These are phyloP conservation scores for Entelurus aequoreus DNA, from an alignment of 2,113 vertebrate species.

Conservation along the genomic window DNA sequence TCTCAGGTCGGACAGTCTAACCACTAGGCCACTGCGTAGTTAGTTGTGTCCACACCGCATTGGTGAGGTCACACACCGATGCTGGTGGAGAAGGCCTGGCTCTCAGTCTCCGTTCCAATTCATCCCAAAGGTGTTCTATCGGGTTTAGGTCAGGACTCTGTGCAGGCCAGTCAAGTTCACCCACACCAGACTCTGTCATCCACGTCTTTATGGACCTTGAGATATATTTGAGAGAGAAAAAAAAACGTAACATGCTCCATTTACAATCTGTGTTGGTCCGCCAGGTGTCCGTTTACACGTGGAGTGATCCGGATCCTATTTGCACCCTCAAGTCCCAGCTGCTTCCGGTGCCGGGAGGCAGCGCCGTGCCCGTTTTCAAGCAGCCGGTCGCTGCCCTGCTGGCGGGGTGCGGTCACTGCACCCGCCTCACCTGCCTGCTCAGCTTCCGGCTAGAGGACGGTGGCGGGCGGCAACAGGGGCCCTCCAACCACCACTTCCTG, in stretches of 20 bases:
- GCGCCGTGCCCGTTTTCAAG: conserved; percentile 66
- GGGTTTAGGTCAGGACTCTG: no score
- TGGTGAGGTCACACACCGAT: no score
- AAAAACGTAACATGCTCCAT: not conserved
- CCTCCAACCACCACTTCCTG: conserved; percentile 82
- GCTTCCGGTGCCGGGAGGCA: conserved; percentile 64
- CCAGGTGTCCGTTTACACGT: conserved; percentile 75
- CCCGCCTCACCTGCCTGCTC: conserved; percentile 76
- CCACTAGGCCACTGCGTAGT: no score
- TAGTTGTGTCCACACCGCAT: no score
- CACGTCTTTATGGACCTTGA: no score
- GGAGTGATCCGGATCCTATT: conserved; percentile 71
- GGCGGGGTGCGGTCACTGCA: conserved; percentile 75
- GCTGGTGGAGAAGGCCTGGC: no score
- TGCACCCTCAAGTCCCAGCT: conserved; percentile 60
- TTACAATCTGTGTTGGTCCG: not conserved
- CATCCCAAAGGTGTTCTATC: no score
- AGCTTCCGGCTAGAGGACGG: conserved; percentile 76
- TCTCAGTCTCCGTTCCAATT: no score
- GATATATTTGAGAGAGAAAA: not conserved
- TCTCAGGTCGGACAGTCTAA: no score
- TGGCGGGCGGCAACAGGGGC: conserved; percentile 56
- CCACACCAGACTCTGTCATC: no score
- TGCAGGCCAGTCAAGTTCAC: no score
- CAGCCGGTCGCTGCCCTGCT: conserved; percentile 67